Evolutionary conservation across 2,113 vertebrate species (phyloP).

Genomic region (Anser brachyrhynchus): DNA sequence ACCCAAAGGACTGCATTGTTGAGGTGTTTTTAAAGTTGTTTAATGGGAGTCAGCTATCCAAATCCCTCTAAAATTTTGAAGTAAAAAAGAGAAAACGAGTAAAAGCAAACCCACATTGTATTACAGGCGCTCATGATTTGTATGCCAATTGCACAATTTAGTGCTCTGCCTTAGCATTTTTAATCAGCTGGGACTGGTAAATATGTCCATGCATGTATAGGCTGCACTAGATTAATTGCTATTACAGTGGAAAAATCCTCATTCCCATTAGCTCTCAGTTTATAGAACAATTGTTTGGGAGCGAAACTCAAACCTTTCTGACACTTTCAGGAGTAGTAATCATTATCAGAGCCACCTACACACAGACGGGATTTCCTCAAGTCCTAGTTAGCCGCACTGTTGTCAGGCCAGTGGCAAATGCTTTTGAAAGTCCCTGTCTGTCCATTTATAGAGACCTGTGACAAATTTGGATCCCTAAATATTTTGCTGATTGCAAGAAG

Average conservation of each 20-base stretch:
- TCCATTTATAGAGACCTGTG: neutral
- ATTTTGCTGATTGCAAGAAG: neutral
- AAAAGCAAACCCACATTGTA: neutral
- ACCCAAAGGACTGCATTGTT: constrained; percentile 9
- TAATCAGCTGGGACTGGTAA: neutral
- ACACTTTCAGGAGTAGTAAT: neutral
- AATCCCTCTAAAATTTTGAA: constrained; percentile 35
- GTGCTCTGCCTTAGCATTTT: neutral
- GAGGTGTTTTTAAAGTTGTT: neutral
- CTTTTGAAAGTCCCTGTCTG: neutral
- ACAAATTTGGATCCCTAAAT: neutral
- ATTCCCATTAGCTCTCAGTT: neutral
- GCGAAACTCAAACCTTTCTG: constrained; percentile 6
- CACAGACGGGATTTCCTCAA: neutral
- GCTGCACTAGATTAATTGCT: neutral
- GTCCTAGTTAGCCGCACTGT: neutral
- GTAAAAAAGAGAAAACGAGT: constrained; percentile 27
- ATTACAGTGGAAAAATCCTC: neutral
- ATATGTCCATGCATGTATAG: neutral
- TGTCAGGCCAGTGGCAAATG: neutral
- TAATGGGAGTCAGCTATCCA: constrained; percentile 15
- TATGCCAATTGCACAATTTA: neutral
- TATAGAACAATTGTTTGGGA: neutral
- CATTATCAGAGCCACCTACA: neutral
- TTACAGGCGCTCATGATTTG: neutral